Percentiles rank a stretch among this genome's conserved stretches.
Evolutionary conservation across 2,113 vertebrate species (phyloP).

Genomic region (Pitta sordida): DNA sequence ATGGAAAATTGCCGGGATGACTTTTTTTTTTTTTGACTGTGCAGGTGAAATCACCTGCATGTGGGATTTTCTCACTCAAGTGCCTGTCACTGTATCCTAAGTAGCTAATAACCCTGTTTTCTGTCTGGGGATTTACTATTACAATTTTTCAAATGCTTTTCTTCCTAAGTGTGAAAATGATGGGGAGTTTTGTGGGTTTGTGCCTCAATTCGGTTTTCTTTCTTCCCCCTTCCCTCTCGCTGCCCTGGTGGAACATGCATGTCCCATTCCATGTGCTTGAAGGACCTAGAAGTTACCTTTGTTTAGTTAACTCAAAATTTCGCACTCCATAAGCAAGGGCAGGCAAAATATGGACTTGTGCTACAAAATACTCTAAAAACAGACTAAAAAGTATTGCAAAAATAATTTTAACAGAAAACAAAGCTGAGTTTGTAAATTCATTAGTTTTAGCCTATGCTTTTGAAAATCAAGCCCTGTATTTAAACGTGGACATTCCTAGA

Average conservation of each 20-base stretch:
- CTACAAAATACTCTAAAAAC: neutral
- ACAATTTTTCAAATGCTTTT: neutral
- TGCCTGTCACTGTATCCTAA: neutral
- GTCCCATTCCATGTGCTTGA: neutral
- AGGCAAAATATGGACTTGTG: neutral
- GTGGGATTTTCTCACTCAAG: neutral
- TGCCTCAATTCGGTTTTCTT: neutral
- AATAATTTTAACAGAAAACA: neutral
- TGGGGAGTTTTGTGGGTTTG: neutral
- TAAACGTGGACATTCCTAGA: neutral
- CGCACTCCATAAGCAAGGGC: neutral
- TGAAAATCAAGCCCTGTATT: neutral
- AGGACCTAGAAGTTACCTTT: neutral
- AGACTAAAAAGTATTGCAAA: neutral
- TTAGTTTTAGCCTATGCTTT: neutral
- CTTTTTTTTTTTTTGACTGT: neutral
- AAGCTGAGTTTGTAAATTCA: neutral
- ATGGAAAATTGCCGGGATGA: accelerated
- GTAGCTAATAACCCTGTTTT: neutral
- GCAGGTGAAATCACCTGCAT: neutral
- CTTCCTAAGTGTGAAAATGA: neutral
- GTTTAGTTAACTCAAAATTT: neutral
- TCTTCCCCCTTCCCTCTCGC: neutral
- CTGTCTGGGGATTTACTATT: neutral
- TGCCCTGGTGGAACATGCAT: neutral